These are phyloP conservation scores for Pissodes strobi DNA, from an alignment of 1,140 invertebrate species.

Conservation along the genomic window DNA sequence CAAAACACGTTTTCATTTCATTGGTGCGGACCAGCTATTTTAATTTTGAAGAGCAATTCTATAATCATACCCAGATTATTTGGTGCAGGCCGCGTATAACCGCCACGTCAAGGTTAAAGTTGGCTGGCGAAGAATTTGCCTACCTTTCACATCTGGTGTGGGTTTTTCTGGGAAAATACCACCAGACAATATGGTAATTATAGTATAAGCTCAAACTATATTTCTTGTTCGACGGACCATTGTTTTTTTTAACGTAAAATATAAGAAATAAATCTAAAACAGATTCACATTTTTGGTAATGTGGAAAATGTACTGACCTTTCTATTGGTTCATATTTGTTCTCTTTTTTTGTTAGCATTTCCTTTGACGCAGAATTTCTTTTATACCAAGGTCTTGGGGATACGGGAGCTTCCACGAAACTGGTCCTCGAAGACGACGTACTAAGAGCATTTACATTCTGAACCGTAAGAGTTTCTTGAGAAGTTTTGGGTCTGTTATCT, in stretches of 20 bases:
- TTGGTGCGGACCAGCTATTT: too few relatives aligned
- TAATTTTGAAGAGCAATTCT: too few relatives aligned
- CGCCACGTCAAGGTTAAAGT: too few relatives aligned
- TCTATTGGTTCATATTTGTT: slow-evolving; percentile 49
- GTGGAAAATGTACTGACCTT: slow-evolving; percentile 4
- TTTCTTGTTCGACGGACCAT: too few relatives aligned
- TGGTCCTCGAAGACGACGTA: slow-evolving; percentile 36
- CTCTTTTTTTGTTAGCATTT: slow-evolving; percentile 43
- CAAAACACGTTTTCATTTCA: too few relatives aligned
- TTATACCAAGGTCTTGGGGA: slow-evolving; percentile 71
- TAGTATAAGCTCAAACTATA: too few relatives aligned
- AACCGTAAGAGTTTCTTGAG: not conserved
- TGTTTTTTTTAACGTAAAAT: not conserved
- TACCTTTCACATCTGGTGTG: too few relatives aligned
- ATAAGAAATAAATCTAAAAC: not conserved
- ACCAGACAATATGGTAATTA: too few relatives aligned
- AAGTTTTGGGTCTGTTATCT: slow-evolving; percentile 15
- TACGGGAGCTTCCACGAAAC: slow-evolving; percentile 51
- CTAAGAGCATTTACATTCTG: slow-evolving; percentile 1
- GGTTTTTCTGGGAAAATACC: too few relatives aligned
- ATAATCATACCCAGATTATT: too few relatives aligned
- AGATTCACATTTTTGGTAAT: not conserved
- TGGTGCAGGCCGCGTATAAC: too few relatives aligned
- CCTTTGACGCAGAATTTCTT: slow-evolving; percentile 50
- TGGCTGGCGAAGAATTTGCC: too few relatives aligned